phyloP scores from a whole-genome alignment of 2,888 invertebrate genomes.

The Lasioglossum marginatum region DNA sequence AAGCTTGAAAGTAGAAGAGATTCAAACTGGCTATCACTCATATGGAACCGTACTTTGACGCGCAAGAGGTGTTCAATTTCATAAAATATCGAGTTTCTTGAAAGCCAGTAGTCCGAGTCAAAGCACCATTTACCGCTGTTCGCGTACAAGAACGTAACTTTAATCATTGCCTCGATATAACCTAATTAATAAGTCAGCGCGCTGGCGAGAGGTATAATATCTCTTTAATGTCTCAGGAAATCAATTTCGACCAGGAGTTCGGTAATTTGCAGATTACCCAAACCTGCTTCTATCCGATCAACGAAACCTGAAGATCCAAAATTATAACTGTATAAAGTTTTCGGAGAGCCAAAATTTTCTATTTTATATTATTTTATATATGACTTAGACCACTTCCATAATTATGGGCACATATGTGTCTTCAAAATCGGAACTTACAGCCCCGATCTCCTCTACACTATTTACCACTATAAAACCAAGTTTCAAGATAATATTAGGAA shows the following conservation, averaged over 20 bases:
- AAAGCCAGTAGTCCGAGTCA: background rate
- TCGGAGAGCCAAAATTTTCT: too few relatives aligned
- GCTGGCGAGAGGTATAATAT: background rate
- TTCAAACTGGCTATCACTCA: background rate
- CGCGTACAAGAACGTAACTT: slow-evolving; percentile 2
- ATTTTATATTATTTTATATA: too few relatives aligned
- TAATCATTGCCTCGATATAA: slow-evolving; percentile 1
- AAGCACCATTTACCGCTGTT: slow-evolving; percentile 14
- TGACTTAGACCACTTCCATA: too few relatives aligned
- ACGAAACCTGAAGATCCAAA: background rate
- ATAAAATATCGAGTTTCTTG: slow-evolving; percentile 13
- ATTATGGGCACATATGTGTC: too few relatives aligned
- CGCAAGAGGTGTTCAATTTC: slow-evolving; percentile 1
- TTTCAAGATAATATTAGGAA: too few relatives aligned
- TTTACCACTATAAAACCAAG: too few relatives aligned
- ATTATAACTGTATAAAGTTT: background rate
- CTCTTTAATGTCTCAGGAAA: background rate
- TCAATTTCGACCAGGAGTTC: background rate
- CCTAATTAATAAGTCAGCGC: slow-evolving; percentile 8
- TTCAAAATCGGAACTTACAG: too few relatives aligned
- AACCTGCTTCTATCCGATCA: background rate
- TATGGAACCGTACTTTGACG: background rate
- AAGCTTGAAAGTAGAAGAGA: background rate
- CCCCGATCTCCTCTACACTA: too few relatives aligned
- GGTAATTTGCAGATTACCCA: background rate